Evolutionary conservation across 2,113 vertebrate genomes (phyloP), one percentile per base, ranked within the genome.

Genomic region (Baryphthengus martii): DNA sequence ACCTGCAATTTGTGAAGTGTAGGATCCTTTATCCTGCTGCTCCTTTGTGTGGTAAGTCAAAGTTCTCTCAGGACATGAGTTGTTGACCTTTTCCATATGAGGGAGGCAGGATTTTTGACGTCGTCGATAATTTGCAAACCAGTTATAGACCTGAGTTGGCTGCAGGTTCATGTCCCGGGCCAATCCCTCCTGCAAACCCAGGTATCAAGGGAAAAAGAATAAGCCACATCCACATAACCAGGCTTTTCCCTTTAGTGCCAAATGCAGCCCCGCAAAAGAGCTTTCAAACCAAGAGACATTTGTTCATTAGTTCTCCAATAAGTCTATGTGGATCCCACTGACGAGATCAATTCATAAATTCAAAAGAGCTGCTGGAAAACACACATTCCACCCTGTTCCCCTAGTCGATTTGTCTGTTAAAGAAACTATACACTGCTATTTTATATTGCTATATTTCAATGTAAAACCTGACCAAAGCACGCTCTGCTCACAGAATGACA

Each of bases 81-180:
- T 52, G 56, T 8, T 35, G 68, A 40, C 23, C 31, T 76, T 24
- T 40, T 81, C 31, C 11, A 0, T 10, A 4, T 0, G 45, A 85
- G 3, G 10, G 5, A 28, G 31, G 18, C 11, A 8, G 31, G 89
- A 49, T 67, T 96, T 65, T 31, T 88, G 95, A 26, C 95, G 96
- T 19, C 94, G 80, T 15, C 96, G 96, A 40, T 97, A 97, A 67
- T 98, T 98, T 74, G 97, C 96, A 85, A 98, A 98, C 98, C 98
- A 98, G 5, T 97, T 98, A 90, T 97, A 97, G 58, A 98, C 55
- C 77, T 97, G 97, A 50, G 63, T 42, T 15, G 62, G 65, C 31
- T 91, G 94, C 80, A 98, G 79, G 59, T 92, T 93, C 10, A 65
- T 67, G 37, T 95, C 92, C 15, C 1, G 68, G 59, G 97, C 97